Evolutionary conservation across 2,113 vertebrate genomes (phyloP).

Genomic region (Verasper variegatus): DNA sequence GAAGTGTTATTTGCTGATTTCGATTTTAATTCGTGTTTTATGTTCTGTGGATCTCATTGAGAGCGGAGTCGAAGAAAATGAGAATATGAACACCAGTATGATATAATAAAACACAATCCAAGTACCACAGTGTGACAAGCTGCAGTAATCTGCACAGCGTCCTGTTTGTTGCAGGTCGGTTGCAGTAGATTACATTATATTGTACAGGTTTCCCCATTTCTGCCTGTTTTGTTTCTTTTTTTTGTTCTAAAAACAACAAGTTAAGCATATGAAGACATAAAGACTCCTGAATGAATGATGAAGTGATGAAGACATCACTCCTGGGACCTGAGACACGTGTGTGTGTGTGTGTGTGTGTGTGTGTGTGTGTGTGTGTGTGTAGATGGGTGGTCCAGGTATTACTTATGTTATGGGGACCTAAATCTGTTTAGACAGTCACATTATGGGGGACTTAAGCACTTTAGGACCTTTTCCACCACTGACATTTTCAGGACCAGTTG

Average conservation of each 20-base stretch:
- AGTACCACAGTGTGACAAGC: slow-evolving; percentile 6
- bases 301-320: slow-evolving; percentile 59
- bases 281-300: no score
- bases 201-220: slow-evolving; percentile 35
- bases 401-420: no score
- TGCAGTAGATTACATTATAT: slow-evolving; percentile 17
- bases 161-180: no score
- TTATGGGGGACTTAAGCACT: no score
- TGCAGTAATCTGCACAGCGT: neutral
- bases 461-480: no score
- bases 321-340: slow-evolving; percentile 24
- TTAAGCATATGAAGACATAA: slow-evolving; percentile 61
- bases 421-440: no score
- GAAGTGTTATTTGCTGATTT: slow-evolving; percentile 42
- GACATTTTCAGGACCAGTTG: no score
- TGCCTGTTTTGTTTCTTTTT: slow-evolving; percentile 21
- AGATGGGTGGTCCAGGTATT: no score
- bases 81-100: slow-evolving; percentile 28
- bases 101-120: slow-evolving; percentile 6
- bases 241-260: slow-evolving; percentile 41
- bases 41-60: slow-evolving; percentile 30
- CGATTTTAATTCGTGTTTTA: slow-evolving; percentile 31
- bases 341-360: neutral
- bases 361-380: no score
- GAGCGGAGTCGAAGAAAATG: slow-evolving; percentile 6